Conservation (phyloP, 2,888 invertebrate genomes). For the Cyaniris semiargus region DNA sequence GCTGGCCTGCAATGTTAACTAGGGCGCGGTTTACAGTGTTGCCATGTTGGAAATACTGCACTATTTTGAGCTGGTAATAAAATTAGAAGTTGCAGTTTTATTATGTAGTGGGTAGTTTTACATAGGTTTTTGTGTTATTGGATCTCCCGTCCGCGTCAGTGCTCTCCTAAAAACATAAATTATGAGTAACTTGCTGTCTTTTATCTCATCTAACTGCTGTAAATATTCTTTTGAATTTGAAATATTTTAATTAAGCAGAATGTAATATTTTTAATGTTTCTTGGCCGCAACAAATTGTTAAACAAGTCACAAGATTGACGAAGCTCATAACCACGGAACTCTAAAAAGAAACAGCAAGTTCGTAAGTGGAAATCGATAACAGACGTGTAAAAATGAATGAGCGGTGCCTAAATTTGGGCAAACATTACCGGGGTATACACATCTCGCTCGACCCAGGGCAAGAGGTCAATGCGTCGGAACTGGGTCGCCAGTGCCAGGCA, state of each 20-base stretch:
- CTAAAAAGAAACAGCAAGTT: no score
- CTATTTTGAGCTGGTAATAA: constrained; percentile 7
- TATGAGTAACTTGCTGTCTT: background rate
- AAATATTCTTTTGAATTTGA: no score
- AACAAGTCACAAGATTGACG: no score
- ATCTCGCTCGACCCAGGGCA: constrained; percentile 34
- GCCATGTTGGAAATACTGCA: constrained; percentile 11
- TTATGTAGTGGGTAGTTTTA: background rate
- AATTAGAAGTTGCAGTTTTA: constrained; percentile 10
- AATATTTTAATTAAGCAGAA: no score
- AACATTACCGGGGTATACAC: background rate
- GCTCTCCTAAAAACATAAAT: no score
- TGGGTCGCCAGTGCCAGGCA: constrained; percentile 61
- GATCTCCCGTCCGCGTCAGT: no score
- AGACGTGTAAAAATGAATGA: background rate
- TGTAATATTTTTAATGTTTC: no score
- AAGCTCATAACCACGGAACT: no score
- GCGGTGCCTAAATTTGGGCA: background rate
- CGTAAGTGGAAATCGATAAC: background rate
- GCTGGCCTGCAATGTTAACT: constrained; percentile 25
- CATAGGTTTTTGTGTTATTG: background rate
- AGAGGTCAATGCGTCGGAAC: constrained; percentile 72
- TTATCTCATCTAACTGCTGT: no score
- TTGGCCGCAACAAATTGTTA: background rate
- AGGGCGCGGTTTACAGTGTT: constrained; percentile 23